These are phyloP conservation scores for Gobius niger DNA, from an alignment of 2,113 vertebrate genomes.

Conservation along the genomic window DNA sequence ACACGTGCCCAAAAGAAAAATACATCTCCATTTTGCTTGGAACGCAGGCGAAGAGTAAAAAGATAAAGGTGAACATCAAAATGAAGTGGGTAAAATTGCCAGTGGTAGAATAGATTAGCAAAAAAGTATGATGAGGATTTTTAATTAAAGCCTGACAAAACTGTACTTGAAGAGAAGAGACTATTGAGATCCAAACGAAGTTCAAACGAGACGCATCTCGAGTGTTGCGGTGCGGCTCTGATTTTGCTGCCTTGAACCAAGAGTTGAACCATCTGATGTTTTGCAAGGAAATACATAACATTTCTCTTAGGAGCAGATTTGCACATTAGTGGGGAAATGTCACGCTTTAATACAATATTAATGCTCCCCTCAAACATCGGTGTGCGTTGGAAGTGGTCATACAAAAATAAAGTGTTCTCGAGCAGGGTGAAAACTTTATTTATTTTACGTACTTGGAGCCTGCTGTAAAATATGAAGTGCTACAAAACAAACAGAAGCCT, in stretches of 20 bases:
- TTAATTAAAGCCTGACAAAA: background rate
- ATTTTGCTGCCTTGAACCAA: slow-evolving; percentile 7
- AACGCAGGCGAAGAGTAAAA: background rate
- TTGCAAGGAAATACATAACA: slow-evolving; percentile 17
- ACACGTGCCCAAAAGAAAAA: background rate
- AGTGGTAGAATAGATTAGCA: background rate
- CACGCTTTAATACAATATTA: slow-evolving; percentile 30
- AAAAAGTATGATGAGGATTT: background rate
- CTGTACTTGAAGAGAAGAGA: slow-evolving; percentile 1
- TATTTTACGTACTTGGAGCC: too few relatives aligned
- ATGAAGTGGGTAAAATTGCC: background rate
- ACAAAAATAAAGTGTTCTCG: slow-evolving; percentile 1
- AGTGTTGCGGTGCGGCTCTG: slow-evolving; percentile 7
- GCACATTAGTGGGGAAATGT: slow-evolving; percentile 23
- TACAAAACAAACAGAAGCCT: too few relatives aligned
- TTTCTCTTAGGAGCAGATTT: slow-evolving; percentile 15
- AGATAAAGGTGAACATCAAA: background rate
- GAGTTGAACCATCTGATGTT: slow-evolving; percentile 23
- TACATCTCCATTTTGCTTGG: background rate
- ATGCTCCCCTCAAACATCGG: slow-evolving; percentile 22
- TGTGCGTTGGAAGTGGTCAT: slow-evolving; percentile 21
- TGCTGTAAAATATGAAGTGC: too few relatives aligned
- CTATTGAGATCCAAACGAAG: background rate
- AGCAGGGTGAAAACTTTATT: slow-evolving; percentile 7
- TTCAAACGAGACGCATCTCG: slow-evolving; percentile 15